A percentile compares a stretch with the other conserved stretches of the same genome.
These are phyloP conservation scores for Nomada hirtipes DNA, from an alignment of 2,888 invertebrate species.

Conservation along the genomic window DNA sequence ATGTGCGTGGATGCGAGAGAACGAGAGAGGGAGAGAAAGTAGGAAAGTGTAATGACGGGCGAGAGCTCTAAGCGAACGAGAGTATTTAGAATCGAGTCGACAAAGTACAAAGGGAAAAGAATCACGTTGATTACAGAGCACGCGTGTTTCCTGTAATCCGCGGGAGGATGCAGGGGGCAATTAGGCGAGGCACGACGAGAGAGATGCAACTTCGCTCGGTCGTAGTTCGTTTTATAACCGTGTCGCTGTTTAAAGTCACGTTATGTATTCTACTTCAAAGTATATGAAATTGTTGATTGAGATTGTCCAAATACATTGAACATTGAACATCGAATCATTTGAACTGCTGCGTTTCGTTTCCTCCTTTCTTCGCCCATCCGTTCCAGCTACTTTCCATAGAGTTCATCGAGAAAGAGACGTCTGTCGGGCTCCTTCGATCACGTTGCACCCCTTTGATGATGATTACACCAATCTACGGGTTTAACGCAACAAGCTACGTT, in stretches of 20 bases:
- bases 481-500: background rate
- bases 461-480: background rate
- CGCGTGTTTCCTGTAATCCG: background rate
- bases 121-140: background rate
- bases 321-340: conserved; percentile 73
- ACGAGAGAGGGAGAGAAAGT: conserved; percentile 12
- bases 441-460: background rate
- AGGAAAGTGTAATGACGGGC: conserved; percentile 1
- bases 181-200: conserved; percentile 34
- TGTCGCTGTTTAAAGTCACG: conserved; percentile 64
- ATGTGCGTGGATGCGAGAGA: background rate
- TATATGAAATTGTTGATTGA: conserved; percentile 79
- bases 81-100: background rate
- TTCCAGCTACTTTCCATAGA: conserved; percentile 9
- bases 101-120: conserved; percentile 11
- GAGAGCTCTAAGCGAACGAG: background rate
- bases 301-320: conserved; percentile 78
- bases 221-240: conserved; percentile 36
- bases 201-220: conserved; percentile 42
- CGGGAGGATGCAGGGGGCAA: background rate
- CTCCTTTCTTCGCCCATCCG: conserved; percentile 50
- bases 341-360: conserved; percentile 74
- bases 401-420: background rate
- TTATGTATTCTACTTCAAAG: conserved; percentile 77
- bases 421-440: background rate